phyloP scores from a whole-genome alignment of 2,797 vertebrate genomes.

The Enteromius treurensis region DNA sequence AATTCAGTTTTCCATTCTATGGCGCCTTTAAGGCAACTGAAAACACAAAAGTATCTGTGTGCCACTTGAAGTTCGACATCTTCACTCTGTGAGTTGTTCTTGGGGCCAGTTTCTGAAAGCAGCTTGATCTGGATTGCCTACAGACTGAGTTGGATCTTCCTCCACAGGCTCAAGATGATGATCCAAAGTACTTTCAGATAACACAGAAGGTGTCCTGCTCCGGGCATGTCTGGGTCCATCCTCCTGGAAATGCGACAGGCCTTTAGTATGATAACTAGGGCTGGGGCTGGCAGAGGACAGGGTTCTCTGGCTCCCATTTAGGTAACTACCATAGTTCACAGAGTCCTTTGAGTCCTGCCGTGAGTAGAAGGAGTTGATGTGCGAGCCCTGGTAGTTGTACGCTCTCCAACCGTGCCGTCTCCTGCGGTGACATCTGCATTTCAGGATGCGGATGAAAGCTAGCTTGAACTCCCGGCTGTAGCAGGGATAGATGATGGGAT shows the following conservation, averaged over 20 bases:
- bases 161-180: conserved; percentile 50
- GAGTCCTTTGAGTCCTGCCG: conserved; percentile 77
- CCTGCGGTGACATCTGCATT: conserved; percentile 74
- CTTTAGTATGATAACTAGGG: conserved; percentile 70
- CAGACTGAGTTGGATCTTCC: conserved; percentile 38
- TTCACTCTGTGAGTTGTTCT: background rate
- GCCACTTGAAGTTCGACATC: background rate
- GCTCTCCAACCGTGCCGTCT: conserved; percentile 79
- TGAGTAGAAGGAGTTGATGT: conserved; percentile 73
- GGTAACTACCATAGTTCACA: conserved; percentile 65
- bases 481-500: conserved; percentile 94
- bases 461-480: conserved; percentile 91
- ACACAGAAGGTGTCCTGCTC: conserved; percentile 46
- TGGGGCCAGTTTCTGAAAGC: background rate
- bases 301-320: conserved; percentile 88
- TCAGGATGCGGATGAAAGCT: conserved; percentile 76
- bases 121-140: background rate
- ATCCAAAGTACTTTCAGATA: conserved; percentile 43
- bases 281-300: conserved; percentile 80
- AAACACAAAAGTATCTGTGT: background rate
- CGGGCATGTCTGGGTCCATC: conserved; percentile 72
- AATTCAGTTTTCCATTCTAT: too few species aligned
- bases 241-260: conserved; percentile 66
- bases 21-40: background rate
- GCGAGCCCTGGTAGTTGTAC: conserved; percentile 80